Evolutionary conservation across 2,888 invertebrate species (phyloP).

Genomic region (Noctua janthina): DNA sequence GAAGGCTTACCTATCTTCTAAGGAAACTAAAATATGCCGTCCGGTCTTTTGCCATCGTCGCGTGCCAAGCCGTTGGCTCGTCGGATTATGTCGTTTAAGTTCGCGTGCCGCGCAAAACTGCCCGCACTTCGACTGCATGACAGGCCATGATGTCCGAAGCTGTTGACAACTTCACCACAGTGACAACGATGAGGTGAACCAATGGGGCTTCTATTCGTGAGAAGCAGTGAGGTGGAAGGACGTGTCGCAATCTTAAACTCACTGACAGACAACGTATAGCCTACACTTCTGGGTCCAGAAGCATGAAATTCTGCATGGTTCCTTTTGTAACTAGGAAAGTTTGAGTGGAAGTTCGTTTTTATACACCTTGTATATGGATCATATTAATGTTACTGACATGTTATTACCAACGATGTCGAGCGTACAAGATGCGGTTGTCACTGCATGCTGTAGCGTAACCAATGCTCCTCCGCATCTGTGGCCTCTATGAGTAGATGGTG

Average conservation of each 20-base stretch:
- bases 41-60: not conserved
- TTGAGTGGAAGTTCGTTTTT: not conserved
- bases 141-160: not conserved
- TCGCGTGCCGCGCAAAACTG: not conserved
- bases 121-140: not conserved
- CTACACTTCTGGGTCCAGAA: not conserved
- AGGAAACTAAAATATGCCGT: not conserved
- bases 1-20: not conserved
- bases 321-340: not conserved
- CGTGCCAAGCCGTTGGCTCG: not conserved
- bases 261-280: not conserved
- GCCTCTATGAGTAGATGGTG: constrained; percentile 43
- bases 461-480: constrained; percentile 72
- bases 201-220: not conserved
- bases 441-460: constrained; percentile 65
- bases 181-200: not conserved
- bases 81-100: not conserved
- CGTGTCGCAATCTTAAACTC: not conserved
- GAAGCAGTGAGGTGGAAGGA: not conserved
- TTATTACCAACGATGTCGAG: constrained; percentile 51
- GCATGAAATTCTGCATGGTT: not conserved
- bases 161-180: not conserved
- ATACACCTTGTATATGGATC: not conserved
- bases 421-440: constrained; percentile 70
- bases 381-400: constrained; percentile 1